Conservation (phyloP, 53 echinoderm and acorn worm genomes). For the Echinometra lucunter region DNA sequence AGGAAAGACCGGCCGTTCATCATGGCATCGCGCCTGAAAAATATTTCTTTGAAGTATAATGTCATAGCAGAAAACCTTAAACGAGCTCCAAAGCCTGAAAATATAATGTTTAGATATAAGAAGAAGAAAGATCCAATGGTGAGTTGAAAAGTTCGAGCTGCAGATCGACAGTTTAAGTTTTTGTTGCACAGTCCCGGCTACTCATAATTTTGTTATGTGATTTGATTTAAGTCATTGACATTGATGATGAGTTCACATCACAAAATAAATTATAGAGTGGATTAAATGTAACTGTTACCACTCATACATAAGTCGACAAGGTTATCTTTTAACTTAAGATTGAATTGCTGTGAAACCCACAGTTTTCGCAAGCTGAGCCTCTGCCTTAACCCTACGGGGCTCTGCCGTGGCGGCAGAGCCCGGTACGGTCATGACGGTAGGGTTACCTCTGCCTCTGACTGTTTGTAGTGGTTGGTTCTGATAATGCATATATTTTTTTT, state of each 20-base stretch:
- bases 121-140: constrained; percentile 8
- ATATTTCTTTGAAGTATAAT: constrained; percentile 77
- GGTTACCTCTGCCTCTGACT: too few species aligned
- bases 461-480: too few species aligned
- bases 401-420: too few species aligned
- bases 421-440: too few species aligned
- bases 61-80: constrained; percentile 75
- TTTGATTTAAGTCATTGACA: too few species aligned
- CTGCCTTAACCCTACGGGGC: too few species aligned
- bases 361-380: too few species aligned
- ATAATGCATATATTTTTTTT: too few species aligned
- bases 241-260: not conserved
- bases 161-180: not conserved
- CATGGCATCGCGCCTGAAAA: constrained; percentile 53
- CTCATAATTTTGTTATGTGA: not conserved
- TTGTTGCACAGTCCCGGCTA: not conserved
- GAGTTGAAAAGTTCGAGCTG: not conserved
- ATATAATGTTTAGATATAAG: constrained; percentile 62
- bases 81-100: constrained; percentile 74
- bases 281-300: not conserved
- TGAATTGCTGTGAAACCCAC: too few species aligned
- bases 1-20: too few species aligned
- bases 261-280: not conserved
- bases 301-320: too few species aligned
- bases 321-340: too few species aligned